phyloP scores from a whole-genome alignment of 2,113 vertebrate genomes.

The Centropristis striata region DNA sequence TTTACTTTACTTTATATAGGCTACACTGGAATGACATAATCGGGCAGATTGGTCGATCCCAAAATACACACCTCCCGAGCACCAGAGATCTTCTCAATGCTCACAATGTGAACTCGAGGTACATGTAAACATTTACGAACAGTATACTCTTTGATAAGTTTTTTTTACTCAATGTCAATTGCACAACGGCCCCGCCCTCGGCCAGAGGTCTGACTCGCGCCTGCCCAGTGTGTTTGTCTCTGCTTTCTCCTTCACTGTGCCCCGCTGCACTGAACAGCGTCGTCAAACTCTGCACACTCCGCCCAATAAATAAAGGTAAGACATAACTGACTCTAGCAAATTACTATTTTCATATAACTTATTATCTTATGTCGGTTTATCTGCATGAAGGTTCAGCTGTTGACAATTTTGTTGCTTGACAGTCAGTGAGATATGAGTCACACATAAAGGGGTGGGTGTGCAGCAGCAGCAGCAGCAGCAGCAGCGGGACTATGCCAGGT shows the following conservation, averaged over 20 bases:
- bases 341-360: background rate
- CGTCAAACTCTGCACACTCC: slow-evolving; percentile 44
- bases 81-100: too few species aligned
- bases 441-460: slow-evolving; percentile 11
- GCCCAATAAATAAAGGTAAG: slow-evolving; percentile 70
- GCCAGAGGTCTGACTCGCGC: slow-evolving; percentile 58
- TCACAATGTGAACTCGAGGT: background rate
- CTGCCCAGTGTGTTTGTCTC: slow-evolving; percentile 58
- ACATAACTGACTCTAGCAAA: background rate
- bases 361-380: background rate
- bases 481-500: slow-evolving; percentile 9
- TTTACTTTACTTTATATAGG: background rate
- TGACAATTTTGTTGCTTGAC: background rate
- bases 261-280: slow-evolving; percentile 54
- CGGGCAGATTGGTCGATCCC: background rate
- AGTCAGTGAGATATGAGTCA: slow-evolving; percentile 31
- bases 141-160: background rate
- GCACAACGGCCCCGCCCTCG: slow-evolving; percentile 70
- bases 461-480: slow-evolving; percentile 4
- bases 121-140: background rate
- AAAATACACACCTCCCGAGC: background rate
- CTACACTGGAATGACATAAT: background rate
- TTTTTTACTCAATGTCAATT: slow-evolving; percentile 50
- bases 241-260: slow-evolving; percentile 80
- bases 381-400: background rate